A percentile compares a stretch with the other conserved stretches of the same genome.
These are phyloP conservation scores for Thysanoteuthis rhombus DNA, from an alignment of 2,888 invertebrate genomes.

Conservation along the genomic window DNA sequence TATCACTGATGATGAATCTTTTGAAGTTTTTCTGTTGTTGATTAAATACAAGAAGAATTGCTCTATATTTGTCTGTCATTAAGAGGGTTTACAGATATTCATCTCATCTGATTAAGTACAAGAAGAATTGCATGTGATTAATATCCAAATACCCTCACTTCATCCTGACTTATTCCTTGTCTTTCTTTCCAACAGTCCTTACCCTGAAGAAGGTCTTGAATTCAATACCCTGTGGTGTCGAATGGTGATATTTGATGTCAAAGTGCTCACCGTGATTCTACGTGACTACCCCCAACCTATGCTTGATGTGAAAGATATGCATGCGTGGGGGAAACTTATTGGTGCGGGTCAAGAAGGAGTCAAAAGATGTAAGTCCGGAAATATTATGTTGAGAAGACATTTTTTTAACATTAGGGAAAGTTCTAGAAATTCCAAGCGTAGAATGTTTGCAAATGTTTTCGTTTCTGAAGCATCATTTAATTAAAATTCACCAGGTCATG, in stretches of 20 bases:
- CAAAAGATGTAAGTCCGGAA: constrained; percentile 48
- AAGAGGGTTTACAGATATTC: no score
- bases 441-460: not conserved
- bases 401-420: no score
- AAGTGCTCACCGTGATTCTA: constrained; percentile 87
- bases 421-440: no score
- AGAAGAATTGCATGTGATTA: no score
- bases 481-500: no score
- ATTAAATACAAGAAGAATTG: no score
- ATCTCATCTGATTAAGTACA: no score
- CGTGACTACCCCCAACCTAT: constrained; percentile 96
- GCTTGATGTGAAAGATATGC: constrained; percentile 83
- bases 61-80: no score
- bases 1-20: no score
- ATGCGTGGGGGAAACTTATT: constrained; percentile 87
- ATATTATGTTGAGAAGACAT: not conserved
- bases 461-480: no score
- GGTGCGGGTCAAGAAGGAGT: constrained; percentile 82
- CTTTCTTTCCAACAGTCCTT: constrained; percentile 74
- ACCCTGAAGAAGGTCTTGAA: constrained; percentile 88
- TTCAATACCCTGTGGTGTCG: constrained; percentile 95
- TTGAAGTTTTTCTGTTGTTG: no score
- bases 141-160: no score
- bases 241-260: constrained; percentile 82
- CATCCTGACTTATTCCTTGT: constrained; percentile 16